Conservation (phyloP, 2,113 vertebrate genomes). For the Cryptomyrus ogoouensis region DNA sequence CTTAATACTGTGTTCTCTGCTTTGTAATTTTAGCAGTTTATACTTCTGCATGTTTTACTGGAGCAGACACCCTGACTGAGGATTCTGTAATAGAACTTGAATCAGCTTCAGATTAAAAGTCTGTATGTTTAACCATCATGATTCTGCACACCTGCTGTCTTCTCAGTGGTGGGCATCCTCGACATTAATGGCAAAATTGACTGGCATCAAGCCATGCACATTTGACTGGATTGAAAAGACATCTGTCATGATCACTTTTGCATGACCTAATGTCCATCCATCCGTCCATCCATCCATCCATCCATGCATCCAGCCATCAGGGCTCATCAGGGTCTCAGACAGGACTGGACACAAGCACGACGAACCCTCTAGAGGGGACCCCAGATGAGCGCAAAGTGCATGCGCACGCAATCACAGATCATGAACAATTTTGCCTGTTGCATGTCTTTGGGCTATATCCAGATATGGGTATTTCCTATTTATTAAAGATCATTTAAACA, state of each 20-base stretch:
- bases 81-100: not conserved
- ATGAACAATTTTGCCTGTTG: not conserved
- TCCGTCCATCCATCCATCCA: not conserved
- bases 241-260: not conserved
- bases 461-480: not conserved
- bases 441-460: not conserved
- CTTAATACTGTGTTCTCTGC: not conserved
- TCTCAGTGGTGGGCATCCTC: not conserved
- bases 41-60: not conserved
- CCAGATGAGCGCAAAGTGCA: not conserved
- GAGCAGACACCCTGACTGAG: not conserved
- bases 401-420: not conserved
- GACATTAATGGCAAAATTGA: not conserved
- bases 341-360: not conserved
- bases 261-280: not conserved
- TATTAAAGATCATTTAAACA: not conserved
- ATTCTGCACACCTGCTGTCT: not conserved
- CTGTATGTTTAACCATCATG: not conserved
- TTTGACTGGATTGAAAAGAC: not conserved
- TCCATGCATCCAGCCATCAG: not conserved
- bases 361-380: not conserved
- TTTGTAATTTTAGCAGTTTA: not conserved
- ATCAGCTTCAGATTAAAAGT: not conserved
- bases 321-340: not conserved
- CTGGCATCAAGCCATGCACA: not conserved